Conservation (phyloP, 2,888 invertebrate genomes). For the Cheilosia impressa region DNA sequence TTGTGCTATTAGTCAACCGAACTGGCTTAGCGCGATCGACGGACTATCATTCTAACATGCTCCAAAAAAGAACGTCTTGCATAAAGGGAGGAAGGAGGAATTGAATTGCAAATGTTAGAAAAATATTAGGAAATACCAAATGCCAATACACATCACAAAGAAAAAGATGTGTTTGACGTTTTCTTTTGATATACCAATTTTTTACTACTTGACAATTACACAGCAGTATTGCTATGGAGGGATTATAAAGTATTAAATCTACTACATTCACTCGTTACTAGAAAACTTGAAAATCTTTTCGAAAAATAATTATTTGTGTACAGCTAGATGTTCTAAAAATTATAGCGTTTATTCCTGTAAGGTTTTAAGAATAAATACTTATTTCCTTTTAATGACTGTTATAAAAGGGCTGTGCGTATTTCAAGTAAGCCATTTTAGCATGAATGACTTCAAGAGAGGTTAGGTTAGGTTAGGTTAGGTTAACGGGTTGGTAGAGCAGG, state of each 20-base stretch:
- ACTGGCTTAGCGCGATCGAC: not conserved
- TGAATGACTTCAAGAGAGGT: no score
- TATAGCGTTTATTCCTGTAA: no score
- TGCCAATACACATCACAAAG: not conserved
- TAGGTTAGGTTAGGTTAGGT: no score
- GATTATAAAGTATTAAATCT: not conserved
- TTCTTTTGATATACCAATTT: not conserved
- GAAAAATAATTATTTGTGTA: no score
- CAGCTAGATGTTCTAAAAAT: no score
- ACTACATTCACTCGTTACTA: no score
- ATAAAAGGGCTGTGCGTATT: no score
- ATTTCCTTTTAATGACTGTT: no score
- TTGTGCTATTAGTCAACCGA: not conserved
- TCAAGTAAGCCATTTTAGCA: no score
- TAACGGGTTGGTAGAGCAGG: no score
- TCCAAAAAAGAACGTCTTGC: constrained; percentile 13
- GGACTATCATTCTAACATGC: constrained; percentile 25
- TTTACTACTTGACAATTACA: not conserved
- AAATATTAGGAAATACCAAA: not conserved
- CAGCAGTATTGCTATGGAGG: not conserved
- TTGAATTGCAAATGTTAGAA: constrained; percentile 10
- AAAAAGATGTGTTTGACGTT: constrained; percentile 3
- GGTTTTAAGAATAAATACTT: no score
- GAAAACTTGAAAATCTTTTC: no score
- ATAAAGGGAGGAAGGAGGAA: not conserved